These are phyloP conservation scores for Phylloscopus trochiloides DNA, from an alignment of 2,113 vertebrate species.

Conservation along the genomic window DNA sequence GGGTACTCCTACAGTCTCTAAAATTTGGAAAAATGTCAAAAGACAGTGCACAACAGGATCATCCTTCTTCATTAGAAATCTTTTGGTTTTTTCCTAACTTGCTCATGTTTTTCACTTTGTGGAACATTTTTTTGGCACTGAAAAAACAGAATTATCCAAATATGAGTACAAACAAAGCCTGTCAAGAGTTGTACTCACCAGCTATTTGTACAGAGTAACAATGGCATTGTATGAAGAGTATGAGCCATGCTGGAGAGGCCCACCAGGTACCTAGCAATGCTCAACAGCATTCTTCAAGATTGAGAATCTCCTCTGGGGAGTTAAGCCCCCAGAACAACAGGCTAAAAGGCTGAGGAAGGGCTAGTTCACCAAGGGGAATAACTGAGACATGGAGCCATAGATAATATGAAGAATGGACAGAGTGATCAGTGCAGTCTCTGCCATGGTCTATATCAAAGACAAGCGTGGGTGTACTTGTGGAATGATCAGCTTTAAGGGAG, in stretches of 20 bases:
- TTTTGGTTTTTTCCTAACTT: not conserved
- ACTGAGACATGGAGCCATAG: not conserved
- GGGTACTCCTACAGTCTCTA: not conserved
- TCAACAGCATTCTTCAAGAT: not conserved
- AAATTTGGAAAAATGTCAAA: not conserved
- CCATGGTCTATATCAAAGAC: not conserved
- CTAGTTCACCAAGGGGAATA: not conserved
- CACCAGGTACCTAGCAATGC: rapidly evolving
- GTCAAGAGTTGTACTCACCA: not conserved
- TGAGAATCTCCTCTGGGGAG: rapidly evolving
- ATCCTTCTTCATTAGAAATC: not conserved
- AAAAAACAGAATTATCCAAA: not conserved
- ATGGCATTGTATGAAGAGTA: rapidly evolving
- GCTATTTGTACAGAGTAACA: not conserved
- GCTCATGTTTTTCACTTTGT: not conserved
- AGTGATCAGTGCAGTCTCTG: not conserved
- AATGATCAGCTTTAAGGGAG: not conserved
- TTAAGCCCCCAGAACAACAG: not conserved
- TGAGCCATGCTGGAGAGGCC: not conserved
- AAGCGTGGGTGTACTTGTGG: not conserved
- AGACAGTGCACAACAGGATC: not conserved
- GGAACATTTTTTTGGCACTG: not conserved
- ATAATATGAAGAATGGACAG: not conserved
- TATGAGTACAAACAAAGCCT: not conserved
- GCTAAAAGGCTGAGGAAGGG: not conserved